A percentile compares a stretch with the other conserved stretches of the same genome.
Evolutionary conservation across 2,888 invertebrate genomes (phyloP).

Genomic region (Chouioia cunea): DNA sequence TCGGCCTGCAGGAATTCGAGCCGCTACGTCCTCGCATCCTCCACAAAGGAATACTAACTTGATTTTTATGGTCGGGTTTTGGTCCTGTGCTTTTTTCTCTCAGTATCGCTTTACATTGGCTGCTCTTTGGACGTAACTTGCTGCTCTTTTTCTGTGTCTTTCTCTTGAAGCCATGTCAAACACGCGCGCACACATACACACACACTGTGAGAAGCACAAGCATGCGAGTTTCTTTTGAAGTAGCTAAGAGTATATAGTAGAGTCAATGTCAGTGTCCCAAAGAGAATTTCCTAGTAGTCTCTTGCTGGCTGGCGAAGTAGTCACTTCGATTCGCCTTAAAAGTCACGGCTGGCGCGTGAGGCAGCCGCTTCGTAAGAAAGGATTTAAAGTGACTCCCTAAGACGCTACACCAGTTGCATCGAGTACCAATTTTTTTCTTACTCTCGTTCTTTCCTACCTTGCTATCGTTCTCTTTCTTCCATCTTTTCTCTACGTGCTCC

Average conservation of each 20-base stretch:
- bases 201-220: neutral
- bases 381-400: constrained; percentile 55
- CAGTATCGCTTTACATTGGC: too few species aligned
- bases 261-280: constrained; percentile 62
- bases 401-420: constrained; percentile 59
- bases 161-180: constrained; percentile 7
- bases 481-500: neutral
- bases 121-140: too few species aligned
- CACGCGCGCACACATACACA: constrained; percentile 4
- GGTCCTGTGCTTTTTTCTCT: neutral
- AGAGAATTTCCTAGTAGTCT: constrained; percentile 66
- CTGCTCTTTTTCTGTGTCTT: neutral
- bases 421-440: constrained; percentile 47
- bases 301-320: constrained; percentile 55
- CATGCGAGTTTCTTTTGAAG: constrained; percentile 50
- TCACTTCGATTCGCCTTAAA: constrained; percentile 62
- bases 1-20: neutral
- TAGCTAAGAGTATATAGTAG: constrained; percentile 47
- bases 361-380: constrained; percentile 51
- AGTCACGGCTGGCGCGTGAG: constrained; percentile 53
- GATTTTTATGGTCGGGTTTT: constrained; percentile 5
- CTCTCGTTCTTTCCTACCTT: neutral
- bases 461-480: neutral
- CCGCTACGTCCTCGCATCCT: neutral
- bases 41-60: constrained; percentile 39